Percentiles rank a stretch among this genome's conserved stretches.
Evolutionary conservation across 2,113 vertebrate species (phyloP).

Genomic region (Serilophus lunatus): DNA sequence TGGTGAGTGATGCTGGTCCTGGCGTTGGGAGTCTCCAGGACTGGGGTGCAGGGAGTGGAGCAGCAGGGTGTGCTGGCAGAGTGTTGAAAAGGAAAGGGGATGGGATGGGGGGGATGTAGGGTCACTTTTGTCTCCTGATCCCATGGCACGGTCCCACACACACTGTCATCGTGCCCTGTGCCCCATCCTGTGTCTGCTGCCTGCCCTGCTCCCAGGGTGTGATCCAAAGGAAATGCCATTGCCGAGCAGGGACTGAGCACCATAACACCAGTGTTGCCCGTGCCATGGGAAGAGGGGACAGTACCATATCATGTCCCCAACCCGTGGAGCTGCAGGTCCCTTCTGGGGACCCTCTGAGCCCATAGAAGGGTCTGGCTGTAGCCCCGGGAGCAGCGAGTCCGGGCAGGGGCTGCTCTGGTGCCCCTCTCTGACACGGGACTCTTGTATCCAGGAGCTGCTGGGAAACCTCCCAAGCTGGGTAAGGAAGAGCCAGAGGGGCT

Average conservation of each 20-base stretch:
- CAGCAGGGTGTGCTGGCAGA: accelerated
- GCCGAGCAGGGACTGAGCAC: not conserved
- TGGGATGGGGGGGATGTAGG: not conserved
- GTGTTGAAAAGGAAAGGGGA: not conserved
- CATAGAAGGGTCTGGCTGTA: not conserved
- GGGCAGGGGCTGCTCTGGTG: not conserved
- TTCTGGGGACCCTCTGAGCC: not conserved
- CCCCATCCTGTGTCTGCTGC: not conserved
- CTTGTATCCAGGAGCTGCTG: conserved; percentile 44
- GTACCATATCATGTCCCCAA: not conserved
- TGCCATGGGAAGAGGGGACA: not conserved
- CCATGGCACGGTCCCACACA: not conserved
- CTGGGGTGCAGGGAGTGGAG: not conserved
- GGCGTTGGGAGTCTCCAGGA: not conserved
- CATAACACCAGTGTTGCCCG: not conserved
- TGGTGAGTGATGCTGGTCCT: conserved; percentile 10
- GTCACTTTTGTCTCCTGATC: not conserved
- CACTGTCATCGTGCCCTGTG: not conserved
- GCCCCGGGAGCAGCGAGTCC: not conserved
- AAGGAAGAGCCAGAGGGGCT: not conserved
- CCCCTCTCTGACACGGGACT: not conserved
- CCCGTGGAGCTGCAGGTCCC: accelerated
- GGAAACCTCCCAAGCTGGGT: conserved; percentile 70
- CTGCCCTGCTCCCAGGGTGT: not conserved
- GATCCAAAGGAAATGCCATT: not conserved